These are phyloP conservation scores for Poeciliopsis presidionis DNA, from an alignment of 2,797 vertebrate genomes.

Conservation along the genomic window DNA sequence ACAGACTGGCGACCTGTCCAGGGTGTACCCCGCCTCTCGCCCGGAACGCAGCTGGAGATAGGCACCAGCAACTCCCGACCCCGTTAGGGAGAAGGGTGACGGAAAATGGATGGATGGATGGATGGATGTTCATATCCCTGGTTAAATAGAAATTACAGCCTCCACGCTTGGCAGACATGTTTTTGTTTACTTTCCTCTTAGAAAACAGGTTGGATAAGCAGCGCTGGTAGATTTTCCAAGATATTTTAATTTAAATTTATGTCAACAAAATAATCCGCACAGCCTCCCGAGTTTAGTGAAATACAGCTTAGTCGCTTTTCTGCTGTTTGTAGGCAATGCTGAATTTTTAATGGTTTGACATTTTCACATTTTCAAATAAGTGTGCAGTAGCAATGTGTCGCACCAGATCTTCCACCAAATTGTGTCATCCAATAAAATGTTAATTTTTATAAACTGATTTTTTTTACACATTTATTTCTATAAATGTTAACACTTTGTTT, in stretches of 20 bases:
- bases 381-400: neutral
- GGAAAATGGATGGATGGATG: no score
- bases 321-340: neutral
- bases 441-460: no score
- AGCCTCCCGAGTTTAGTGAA: neutral
- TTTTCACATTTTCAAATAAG: neutral
- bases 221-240: neutral
- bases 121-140: neutral
- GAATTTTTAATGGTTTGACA: neutral
- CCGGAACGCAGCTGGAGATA: no score
- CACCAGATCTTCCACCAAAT: neutral
- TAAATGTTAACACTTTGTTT: neutral
- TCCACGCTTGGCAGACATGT: neutral
- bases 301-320: neutral
- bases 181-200: neutral
- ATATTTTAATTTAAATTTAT: neutral
- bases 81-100: no score
- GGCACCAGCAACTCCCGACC: no score
- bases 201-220: neutral
- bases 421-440: neutral
- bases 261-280: neutral
- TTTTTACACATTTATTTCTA: neutral
- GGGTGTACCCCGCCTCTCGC: no score
- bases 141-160: neutral
- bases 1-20: no score